phyloP scores from a whole-genome alignment of 37 sponge, comb jelly and placozoan genomes.

The Corticium candelabrum region DNA sequence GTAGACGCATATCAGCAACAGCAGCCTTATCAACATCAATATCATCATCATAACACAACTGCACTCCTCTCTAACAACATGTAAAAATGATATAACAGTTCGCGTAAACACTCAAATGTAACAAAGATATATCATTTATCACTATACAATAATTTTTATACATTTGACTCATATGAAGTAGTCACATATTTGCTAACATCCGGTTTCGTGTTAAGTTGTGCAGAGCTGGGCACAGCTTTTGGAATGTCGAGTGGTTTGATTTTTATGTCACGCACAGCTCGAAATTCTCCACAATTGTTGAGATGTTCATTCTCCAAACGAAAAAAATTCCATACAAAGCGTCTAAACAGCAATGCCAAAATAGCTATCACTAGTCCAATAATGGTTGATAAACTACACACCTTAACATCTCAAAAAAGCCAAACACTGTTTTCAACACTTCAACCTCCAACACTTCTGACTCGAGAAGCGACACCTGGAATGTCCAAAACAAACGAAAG shows the following conservation, averaged over 20 bases:
- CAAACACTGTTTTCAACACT: constrained; percentile 51
- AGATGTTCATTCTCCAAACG: constrained; percentile 88
- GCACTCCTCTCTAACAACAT: too few relatives aligned
- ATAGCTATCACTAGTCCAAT: background rate
- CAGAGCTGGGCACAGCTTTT: too few relatives aligned
- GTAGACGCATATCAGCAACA: too few relatives aligned
- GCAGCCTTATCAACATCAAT: too few relatives aligned
- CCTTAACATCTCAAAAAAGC: constrained; percentile 55
- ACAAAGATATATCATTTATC: too few relatives aligned
- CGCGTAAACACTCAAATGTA: too few relatives aligned
- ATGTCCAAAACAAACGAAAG: constrained; percentile 68
- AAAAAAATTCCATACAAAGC: constrained; percentile 97
- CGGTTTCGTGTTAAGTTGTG: too few relatives aligned
- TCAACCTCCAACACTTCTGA: constrained; percentile 20
- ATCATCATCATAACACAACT: too few relatives aligned
- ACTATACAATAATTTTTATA: too few relatives aligned
- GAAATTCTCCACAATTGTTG: constrained; percentile 82
- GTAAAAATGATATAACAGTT: too few relatives aligned
- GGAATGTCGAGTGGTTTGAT: constrained; percentile 38
- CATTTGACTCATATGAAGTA: too few relatives aligned
- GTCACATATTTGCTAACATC: too few relatives aligned
- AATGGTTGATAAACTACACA: constrained; percentile 6
- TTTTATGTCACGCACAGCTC: constrained; percentile 73
- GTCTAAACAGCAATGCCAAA: constrained; percentile 13
- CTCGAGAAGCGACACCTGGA: constrained; percentile 50